phyloP scores from a whole-genome alignment of 1,140 invertebrate genomes.

The Dendroctonus valens region DNA sequence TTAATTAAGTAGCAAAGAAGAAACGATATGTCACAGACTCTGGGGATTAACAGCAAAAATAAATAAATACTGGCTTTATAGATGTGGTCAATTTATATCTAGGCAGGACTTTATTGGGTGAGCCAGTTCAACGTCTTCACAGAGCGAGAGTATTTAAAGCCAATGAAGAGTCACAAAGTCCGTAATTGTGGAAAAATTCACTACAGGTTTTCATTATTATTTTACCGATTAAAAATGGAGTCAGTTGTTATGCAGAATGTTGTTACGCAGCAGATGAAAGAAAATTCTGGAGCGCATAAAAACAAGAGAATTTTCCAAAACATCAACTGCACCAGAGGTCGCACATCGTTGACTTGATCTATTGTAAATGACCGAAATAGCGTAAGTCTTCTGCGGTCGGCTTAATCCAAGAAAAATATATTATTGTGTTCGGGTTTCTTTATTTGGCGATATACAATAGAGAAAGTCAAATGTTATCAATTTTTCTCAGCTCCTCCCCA shows the following conservation, averaged over 20 bases:
- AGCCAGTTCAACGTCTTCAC: too few relatives aligned
- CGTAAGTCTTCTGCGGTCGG: slow-evolving; percentile 14
- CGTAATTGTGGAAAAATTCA: too few relatives aligned
- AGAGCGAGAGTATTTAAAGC: too few relatives aligned
- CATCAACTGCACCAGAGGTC: too few relatives aligned
- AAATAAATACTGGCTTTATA: slow-evolving; percentile 27
- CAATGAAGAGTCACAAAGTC: too few relatives aligned
- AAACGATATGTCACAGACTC: slow-evolving; percentile 23
- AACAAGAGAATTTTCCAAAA: too few relatives aligned
- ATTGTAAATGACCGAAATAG: slow-evolving; percentile 26
- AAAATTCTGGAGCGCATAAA: too few relatives aligned
- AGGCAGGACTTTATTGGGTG: slow-evolving; percentile 17
- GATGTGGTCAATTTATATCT: slow-evolving; percentile 30
- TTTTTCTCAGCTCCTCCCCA: slow-evolving; percentile 16
- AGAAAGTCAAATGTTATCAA: slow-evolving; percentile 16
- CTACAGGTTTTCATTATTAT: too few relatives aligned
- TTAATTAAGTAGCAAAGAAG: slow-evolving; percentile 26
- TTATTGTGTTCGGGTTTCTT: slow-evolving; percentile 26
- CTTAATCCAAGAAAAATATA: slow-evolving; percentile 32
- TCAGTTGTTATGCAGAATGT: too few relatives aligned
- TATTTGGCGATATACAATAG: slow-evolving; percentile 23
- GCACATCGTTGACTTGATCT: slow-evolving; percentile 18
- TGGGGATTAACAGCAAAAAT: slow-evolving; percentile 29
- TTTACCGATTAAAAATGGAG: too few relatives aligned
- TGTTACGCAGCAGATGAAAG: too few relatives aligned